Evolutionary conservation across 2,888 invertebrate species (phyloP).

Genomic region (Zele albiditarsus): DNA sequence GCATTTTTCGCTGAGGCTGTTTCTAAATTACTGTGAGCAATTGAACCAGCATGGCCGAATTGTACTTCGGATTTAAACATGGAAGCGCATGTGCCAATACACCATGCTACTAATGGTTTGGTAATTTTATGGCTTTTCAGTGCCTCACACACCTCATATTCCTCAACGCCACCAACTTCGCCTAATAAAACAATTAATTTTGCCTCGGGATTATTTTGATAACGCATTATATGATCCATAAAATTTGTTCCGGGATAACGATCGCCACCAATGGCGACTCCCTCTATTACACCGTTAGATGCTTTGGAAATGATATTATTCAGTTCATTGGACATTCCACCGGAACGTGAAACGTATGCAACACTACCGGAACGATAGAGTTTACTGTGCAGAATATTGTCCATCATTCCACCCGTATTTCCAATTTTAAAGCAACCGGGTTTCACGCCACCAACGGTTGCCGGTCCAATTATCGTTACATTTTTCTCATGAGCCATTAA

Average conservation of each 20-base stretch:
- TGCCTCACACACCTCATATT: slow-evolving; percentile 95
- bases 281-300: slow-evolving; percentile 97
- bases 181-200: slow-evolving; percentile 97
- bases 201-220: slow-evolving; percentile 85
- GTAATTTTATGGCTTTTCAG: slow-evolving; percentile 86
- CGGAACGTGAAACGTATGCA: slow-evolving; percentile 98
- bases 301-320: slow-evolving; percentile 98
- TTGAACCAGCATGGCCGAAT: slow-evolving; percentile 99
- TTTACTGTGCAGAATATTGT: slow-evolving; percentile 97
- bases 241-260: slow-evolving; percentile 98
- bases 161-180: slow-evolving; percentile 98
- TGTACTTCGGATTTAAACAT: slow-evolving; percentile 83
- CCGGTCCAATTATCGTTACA: slow-evolving; percentile 93
- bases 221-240: slow-evolving; percentile 96
- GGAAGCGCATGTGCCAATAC: slow-evolving; percentile 93
- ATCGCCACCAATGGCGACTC: slow-evolving; percentile 98
- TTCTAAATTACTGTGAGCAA: slow-evolving; percentile 94
- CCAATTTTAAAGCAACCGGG: slow-evolving; percentile 99
- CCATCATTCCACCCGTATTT: slow-evolving; percentile 99
- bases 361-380: slow-evolving; percentile 97
- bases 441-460: slow-evolving; percentile 97
- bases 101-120: slow-evolving; percentile 98
- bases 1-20: slow-evolving; percentile 95
- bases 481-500: slow-evolving; percentile 87
- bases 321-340: slow-evolving; percentile 99